Conservation (phyloP, 2,888 invertebrate species). For the Microchrysa polita region DNA sequence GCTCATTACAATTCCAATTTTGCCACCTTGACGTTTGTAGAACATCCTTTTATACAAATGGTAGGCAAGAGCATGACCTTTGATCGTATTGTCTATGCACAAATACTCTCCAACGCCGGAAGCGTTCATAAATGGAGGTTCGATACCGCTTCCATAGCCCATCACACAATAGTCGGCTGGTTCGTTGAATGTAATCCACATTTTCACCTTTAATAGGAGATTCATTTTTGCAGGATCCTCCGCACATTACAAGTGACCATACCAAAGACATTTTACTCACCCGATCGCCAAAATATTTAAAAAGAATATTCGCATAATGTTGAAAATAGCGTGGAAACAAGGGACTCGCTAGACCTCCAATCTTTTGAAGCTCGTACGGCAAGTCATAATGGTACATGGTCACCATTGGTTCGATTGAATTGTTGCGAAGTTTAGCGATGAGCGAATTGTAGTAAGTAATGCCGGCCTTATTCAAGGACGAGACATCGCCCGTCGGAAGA, state of each 20-base stretch:
- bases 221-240: too few relatives aligned
- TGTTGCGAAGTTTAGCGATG: slow-evolving; percentile 70
- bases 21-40: slow-evolving; percentile 57
- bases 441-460: slow-evolving; percentile 73
- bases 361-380: slow-evolving; percentile 66
- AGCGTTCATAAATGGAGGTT: slow-evolving; percentile 60
- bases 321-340: slow-evolving; percentile 65
- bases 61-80: slow-evolving; percentile 68
- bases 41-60: slow-evolving; percentile 63
- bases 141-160: slow-evolving; percentile 65
- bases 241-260: neutral
- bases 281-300: slow-evolving; percentile 65
- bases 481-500: slow-evolving; percentile 68
- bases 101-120: slow-evolving; percentile 66
- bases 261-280: slow-evolving; percentile 53
- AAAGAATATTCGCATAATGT: slow-evolving; percentile 66
- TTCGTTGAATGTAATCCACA: slow-evolving; percentile 72
- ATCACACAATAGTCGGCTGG: slow-evolving; percentile 63
- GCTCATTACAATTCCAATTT: slow-evolving; percentile 57
- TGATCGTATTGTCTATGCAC: slow-evolving; percentile 66
- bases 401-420: slow-evolving; percentile 71
- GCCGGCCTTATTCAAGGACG: slow-evolving; percentile 69
- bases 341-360: slow-evolving; percentile 67
- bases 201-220: slow-evolving; percentile 57
- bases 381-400: slow-evolving; percentile 69